Evolutionary conservation across 2,888 invertebrate species (phyloP), one percentile per base, ranked within the genome.

Genomic region (Himalopsyche tibetana): DNA sequence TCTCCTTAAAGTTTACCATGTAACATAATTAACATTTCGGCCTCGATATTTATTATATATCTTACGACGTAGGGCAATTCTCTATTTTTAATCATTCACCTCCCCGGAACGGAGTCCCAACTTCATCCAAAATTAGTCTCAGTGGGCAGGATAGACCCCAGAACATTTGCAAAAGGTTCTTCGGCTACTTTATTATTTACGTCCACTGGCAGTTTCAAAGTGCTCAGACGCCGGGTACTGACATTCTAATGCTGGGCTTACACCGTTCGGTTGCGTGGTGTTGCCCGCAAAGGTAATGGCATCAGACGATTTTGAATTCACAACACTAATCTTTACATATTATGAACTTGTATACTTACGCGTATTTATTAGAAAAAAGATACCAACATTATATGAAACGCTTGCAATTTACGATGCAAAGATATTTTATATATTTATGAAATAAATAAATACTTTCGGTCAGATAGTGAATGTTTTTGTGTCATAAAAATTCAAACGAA

Each of bases 151-250:
- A n/a, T 63, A 63, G 28, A 63, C 63, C 63, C 28, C 63, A 28
- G 28, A 63, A 63, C 63, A 63, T 63, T 63, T 63, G 63, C 63
- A 28, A 63, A 63, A 28, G 63, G 51, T 51, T 51, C 51, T 51
- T 15, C 15, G 51, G 51, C 15, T 63, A 8, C 63, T 63, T 63
- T 63, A 63, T 63, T 63, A 63, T 63, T 63, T 63, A 63, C 63
- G 63, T 63, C 63, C 63, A 63, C 19, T n/a, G 63, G 63, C 63
- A 19, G 63, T 63, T 63, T 63, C 63, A 63, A 28, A 63, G 19
- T 19, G 63, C 63, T 63, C 63, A 56, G 56, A 56, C 56, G 56
- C 17, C 56, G 63, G 19, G 63, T 11, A 63, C 63, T 63, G 63
- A 63, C 63, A 28, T 63, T 63, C 63, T 63, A 19, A 63, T 19